Evolutionary conservation across 2,797 vertebrate genomes (phyloP), one percentile per base, ranked within the genome.

Genomic region (Caiman crocodilus): DNA sequence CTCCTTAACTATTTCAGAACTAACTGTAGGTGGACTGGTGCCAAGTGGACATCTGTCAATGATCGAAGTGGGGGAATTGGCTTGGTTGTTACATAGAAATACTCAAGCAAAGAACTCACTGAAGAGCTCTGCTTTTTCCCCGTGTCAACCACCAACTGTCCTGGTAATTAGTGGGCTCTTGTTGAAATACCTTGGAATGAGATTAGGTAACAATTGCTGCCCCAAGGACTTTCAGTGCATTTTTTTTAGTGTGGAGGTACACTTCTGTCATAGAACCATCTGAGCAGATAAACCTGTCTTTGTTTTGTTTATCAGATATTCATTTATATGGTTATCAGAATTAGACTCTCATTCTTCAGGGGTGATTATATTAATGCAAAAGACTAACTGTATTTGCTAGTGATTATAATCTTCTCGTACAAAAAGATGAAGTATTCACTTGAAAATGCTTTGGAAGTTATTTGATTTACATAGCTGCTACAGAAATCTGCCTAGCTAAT

Each of bases 381-480:
- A 42, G 21, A 42, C 60, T 61, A 25, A 61, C 13, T 10, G 60
- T 11, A 30, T 42, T 21, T 23, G 6, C 42, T 35, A 35, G 21
- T 42, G 32, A 42, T 9, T 67, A n/a, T 76, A 11, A 32, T 69
- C 57, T 61, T 59, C 76, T 75, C 55, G 50, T 95, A 12, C 67
- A 89, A 57, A 76, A 9, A 89, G 42, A 42, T 42, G 89, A 5
- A 78, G 30, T 75, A 77, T 55, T 75, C 57, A 5, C 6, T 56
- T 67, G 76, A 60, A 57, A 42, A 42, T 28, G 67, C 65, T 84
- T 88, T 95, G 23, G 65, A 82, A 94, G 77, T 87, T 94, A 73
- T 69, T 92, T 92, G 82, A 57, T 61, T 80, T 90, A 30, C 28
- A 63, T 87, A 93, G 82, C 5, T 85, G 95, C 79, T 95, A 10